Conservation (phyloP, 92 coral and sea anemone genomes). For the Siderastrea siderea region DNA sequence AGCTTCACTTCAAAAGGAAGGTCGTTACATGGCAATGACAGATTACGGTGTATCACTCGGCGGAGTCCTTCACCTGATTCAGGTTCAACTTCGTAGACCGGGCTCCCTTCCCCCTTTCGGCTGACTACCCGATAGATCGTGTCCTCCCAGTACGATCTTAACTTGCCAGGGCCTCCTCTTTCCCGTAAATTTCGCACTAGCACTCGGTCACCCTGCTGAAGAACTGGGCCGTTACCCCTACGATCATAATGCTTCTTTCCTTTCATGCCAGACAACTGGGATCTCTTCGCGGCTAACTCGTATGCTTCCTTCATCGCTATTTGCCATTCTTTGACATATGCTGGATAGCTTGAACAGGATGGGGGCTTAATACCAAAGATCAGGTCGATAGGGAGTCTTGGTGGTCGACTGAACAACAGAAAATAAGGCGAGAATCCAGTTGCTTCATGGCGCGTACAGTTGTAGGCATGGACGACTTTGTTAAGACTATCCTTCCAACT, state of each 20-base stretch:
- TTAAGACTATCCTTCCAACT: slow-evolving; percentile 42
- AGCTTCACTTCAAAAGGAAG: slow-evolving; percentile 14
- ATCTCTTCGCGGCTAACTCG: neutral
- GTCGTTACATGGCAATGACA: slow-evolving; percentile 20
- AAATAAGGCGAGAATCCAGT: neutral
- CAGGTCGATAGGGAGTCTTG: neutral
- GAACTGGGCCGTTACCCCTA: slow-evolving; percentile 4
- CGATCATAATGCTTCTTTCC: slow-evolving; percentile 26
- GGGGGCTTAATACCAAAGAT: neutral
- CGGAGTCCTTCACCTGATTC: slow-evolving; percentile 8
- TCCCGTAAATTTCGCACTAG: slow-evolving; percentile 12
- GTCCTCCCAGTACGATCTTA: slow-evolving; percentile 35
- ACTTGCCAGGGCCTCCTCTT: slow-evolving; percentile 30
- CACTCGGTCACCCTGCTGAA: slow-evolving; percentile 17
- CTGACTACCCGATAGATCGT: neutral
- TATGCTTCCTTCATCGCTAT: neutral
- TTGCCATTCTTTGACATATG: neutral
- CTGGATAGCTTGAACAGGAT: neutral
- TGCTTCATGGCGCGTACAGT: slow-evolving; percentile 33
- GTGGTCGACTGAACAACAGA: neutral
- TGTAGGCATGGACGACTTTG: slow-evolving; percentile 68
- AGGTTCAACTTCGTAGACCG: slow-evolving; percentile 19
- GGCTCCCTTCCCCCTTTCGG: neutral
- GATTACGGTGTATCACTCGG: slow-evolving; percentile 25
- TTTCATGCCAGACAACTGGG: slow-evolving; percentile 1